Percentiles rank a stretch among this genome's conserved stretches.
phyloP scores from a whole-genome alignment of 2,113 vertebrate genomes.

The Ardeotis arabs region DNA sequence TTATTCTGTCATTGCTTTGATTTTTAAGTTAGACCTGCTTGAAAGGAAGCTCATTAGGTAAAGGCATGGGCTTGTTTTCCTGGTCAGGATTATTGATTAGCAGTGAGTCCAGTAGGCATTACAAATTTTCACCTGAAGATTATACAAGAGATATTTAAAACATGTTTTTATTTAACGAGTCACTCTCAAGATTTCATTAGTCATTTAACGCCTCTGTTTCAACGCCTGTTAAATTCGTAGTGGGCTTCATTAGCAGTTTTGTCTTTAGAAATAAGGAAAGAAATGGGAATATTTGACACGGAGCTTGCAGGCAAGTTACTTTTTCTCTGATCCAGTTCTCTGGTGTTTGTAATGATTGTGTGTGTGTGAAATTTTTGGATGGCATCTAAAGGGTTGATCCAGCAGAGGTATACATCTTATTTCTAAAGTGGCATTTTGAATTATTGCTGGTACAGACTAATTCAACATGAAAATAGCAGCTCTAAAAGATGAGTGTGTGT shows the following conservation, averaged over 20 bases:
- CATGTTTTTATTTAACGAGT: background rate
- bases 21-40: background rate
- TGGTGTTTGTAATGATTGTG: background rate
- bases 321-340: background rate
- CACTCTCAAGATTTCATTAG: background rate
- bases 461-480: background rate
- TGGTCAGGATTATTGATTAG: background rate
- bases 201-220: background rate
- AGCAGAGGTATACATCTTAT: background rate
- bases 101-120: background rate
- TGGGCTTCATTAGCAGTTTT: background rate
- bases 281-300: background rate
- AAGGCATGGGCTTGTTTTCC: background rate
- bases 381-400: background rate
- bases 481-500: accelerated
- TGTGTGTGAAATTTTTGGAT: background rate
- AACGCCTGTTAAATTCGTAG: background rate
- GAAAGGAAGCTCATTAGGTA: background rate
- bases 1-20: background rate
- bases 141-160: background rate
- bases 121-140: background rate
- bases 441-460: background rate
- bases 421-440: background rate
- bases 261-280: background rate
- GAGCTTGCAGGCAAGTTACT: background rate